A percentile compares a stretch with the other conserved stretches of the same genome.
Evolutionary conservation across 1,140 invertebrate species (phyloP).

Genomic region (Pachypeltis micranthus): DNA sequence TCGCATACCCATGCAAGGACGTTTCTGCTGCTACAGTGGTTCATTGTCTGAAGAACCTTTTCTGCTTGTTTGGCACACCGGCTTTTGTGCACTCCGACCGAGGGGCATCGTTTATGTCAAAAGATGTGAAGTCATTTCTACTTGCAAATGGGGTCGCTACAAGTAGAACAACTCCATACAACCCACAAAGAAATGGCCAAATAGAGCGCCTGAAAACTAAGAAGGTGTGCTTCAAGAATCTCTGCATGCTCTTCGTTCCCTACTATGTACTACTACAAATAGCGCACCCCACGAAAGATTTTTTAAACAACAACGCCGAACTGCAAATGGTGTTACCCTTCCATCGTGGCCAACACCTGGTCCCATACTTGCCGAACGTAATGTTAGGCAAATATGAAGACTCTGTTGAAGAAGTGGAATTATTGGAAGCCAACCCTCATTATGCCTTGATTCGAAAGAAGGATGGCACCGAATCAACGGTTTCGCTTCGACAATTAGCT

Average conservation of each 20-base stretch:
- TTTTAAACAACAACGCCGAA: neutral
- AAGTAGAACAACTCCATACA: too few species aligned
- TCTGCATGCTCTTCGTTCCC: conserved; percentile 13
- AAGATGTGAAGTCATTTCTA: too few species aligned
- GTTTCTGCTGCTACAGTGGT: too few species aligned
- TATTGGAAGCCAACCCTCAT: conserved; percentile 19
- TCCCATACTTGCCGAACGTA: conserved; percentile 8
- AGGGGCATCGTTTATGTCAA: too few species aligned
- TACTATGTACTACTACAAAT: conserved; percentile 19
- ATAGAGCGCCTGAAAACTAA: too few species aligned
- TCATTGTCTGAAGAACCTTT: too few species aligned
- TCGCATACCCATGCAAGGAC: too few species aligned
- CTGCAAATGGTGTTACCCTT: neutral
- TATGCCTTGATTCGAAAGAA: conserved; percentile 14
- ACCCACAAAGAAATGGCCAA: too few species aligned
- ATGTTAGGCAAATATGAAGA: conserved; percentile 1
- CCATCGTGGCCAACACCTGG: conserved; percentile 11
- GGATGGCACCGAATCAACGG: conserved; percentile 19
- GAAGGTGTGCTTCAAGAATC: neutral
- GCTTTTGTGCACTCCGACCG: too few species aligned
- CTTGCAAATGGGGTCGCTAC: too few species aligned
- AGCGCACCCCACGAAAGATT: conserved; percentile 13
- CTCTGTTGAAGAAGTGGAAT: conserved; percentile 13
- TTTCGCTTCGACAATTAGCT: conserved; percentile 20
- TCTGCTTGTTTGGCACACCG: too few species aligned